Evolutionary conservation across 1,140 invertebrate species (phyloP).

Genomic region (Drosophila kanapiae): DNA sequence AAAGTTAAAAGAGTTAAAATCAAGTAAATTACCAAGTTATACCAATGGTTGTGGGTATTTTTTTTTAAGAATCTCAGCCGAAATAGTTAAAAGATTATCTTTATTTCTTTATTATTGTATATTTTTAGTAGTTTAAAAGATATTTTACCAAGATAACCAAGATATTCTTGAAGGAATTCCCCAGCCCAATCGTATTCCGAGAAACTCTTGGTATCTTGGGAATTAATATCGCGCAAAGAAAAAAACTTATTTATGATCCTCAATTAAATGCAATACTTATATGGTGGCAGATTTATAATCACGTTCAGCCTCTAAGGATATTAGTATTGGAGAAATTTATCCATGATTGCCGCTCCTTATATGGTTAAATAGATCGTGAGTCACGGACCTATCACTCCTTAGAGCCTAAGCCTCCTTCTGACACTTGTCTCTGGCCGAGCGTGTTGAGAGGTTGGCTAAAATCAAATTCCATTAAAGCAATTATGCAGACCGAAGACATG

Average conservation of each 20-base stretch:
- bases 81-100: no score
- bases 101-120: no score
- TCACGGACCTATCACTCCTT: conserved; percentile 14
- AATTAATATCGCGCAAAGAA: not conserved
- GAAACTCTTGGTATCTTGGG: not conserved
- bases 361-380: conserved; percentile 23
- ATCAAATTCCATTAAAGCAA: conserved; percentile 84
- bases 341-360: conserved; percentile 1
- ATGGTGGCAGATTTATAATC: not conserved
- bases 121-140: no score
- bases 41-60: no score
- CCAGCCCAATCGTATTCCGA: not conserved
- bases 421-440: conserved; percentile 34
- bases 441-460: conserved; percentile 59
- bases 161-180: not conserved
- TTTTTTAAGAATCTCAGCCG: not conserved
- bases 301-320: conserved; percentile 2
- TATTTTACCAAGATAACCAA: no score
- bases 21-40: no score
- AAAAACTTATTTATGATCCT: not conserved
- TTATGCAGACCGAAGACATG: conserved; percentile 59
- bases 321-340: not conserved
- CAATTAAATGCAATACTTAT: conserved; percentile 6
- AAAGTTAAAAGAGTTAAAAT: no score
- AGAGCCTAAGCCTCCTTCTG: conserved; percentile 25